Evolutionary conservation across 1,140 invertebrate genomes (phyloP).

Genomic region (Semibalanus balanoides): DNA sequence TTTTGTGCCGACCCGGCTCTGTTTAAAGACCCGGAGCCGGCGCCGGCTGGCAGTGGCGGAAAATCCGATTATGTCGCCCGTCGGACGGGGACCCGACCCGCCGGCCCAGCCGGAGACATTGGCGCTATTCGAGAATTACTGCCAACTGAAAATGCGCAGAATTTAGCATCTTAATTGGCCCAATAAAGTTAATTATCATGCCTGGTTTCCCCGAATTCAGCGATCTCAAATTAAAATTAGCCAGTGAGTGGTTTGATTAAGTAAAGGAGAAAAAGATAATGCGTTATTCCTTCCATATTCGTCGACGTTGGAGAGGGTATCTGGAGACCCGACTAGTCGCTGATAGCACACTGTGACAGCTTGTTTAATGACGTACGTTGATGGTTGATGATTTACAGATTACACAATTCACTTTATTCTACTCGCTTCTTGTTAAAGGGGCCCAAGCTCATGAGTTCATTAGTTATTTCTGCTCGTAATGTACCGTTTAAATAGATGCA

Average conservation of each 20-base stretch:
- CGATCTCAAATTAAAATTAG: neutral
- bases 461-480: too few relatives aligned
- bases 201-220: neutral
- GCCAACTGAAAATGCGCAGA: neutral
- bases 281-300: neutral
- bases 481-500: too few relatives aligned
- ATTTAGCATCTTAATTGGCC: slow-evolving; percentile 2
- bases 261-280: neutral
- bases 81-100: neutral
- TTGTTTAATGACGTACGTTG: too few relatives aligned
- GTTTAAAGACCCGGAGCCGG: neutral
- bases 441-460: too few relatives aligned
- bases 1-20: neutral
- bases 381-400: too few relatives aligned
- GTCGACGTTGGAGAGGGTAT: too few relatives aligned
- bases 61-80: neutral
- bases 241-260: neutral
- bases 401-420: too few relatives aligned
- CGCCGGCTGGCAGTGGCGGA: too few relatives aligned
- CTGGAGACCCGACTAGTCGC: too few relatives aligned
- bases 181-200: neutral
- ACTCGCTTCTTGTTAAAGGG: too few relatives aligned
- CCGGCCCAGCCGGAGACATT: neutral
- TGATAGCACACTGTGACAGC: too few relatives aligned
- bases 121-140: neutral